Base-by-base conservation (phyloP, 2,888 invertebrate species). In the Drosophila demipolita region DNA sequence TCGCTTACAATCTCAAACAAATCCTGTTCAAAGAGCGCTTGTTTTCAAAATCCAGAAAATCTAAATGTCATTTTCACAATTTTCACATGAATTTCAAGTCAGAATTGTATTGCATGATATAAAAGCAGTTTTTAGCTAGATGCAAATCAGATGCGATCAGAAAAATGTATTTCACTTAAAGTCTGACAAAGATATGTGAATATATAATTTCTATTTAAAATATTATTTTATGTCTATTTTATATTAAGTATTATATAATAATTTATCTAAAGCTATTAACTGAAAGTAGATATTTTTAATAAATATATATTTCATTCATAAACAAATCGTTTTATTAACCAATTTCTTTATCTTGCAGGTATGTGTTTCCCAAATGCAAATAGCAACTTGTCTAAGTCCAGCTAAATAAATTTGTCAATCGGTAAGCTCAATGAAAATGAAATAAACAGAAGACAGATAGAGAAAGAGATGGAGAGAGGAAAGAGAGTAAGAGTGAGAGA, bases 331-430 rank as follows among this genome's bases (percentile, higher is more conserved):
- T 66, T 77, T 32, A 80, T 74, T 66, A 50, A 49, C 50, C 65
- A 9, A 9, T 32, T 65, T 48, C 58, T 73, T 68, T 77, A 66
- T 77, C 74, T 76, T 78, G 2, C 70, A 80, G 80, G 80, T 80
- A 80, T 75, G 80, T 57, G 20, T 26, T 59, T 20, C 49, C 42
- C 32, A 61, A 66, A 78, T 79, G 58, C 72, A 75, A 79, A 75
- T 67, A 36, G 15, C 33, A 50, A 29, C 45, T 61, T 79, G 71
- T 71, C 60, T 35, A 63, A 73, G 48, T 12, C n/a, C 17, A 3
- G 40, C 40, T 26, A 55, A 58, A 54, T 54, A 20, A 11, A 15
- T 52, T 12, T 64, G 62, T 75, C 54, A 59, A 55, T 33, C 40
- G 79, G 77, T 78, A 66, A 78, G 77, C 79, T 32, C n/a, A n/a